Evolutionary conservation across 1,140 invertebrate species (phyloP), one percentile per base, ranked within the genome.

Genomic region (Melipona quadrifasciata): DNA sequence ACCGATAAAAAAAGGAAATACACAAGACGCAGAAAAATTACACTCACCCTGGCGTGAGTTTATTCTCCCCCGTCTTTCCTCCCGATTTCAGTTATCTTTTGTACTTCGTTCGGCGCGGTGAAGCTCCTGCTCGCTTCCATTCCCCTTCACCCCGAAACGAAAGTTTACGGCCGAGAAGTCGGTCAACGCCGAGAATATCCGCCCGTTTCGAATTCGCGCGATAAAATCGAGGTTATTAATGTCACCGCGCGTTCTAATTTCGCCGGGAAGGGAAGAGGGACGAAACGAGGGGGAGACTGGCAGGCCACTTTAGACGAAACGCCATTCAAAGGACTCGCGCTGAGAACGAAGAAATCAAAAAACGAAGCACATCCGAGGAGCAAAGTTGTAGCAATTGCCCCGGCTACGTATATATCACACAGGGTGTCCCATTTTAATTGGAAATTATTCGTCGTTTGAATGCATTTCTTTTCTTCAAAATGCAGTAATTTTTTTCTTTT

Each of bases 141-240:
- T 83, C 78, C 31, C 74, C 65, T 6, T 8, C n/a, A n/a, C n/a
- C 6, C 39, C 31, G 31, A 31, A 8, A 10, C 19, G 64, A 79
- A 84, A 84, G 82, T 84, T 84, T 76, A 84, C 82, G 82, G 82
- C 70, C 82, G 65, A 71, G 67, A 84, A 84, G 82, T 84, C 82
- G 82, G 82, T 61, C 82, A 84, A 88, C 70, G 78, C 82, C 39
- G 75, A 82, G 65, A 89, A 88, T 89, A 89, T 89, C 87, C 82
- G 39, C n/a, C 65, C 67, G 79, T 86, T 85, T 89, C 87, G 86
- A 78, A 89, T 89, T 82, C 87, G 65, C 31, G 58, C 64, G 78
- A 86, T 70, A 84, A 86, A 86, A 88, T 89, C 87, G 79, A 58
- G 73, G 79, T 87, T 88, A 89, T 89, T 88, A 89, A 88, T 88